Evolutionary conservation across 1,140 invertebrate species (phyloP).

Genomic region (fruit fly (Drosophila melanogaster)): DNA sequence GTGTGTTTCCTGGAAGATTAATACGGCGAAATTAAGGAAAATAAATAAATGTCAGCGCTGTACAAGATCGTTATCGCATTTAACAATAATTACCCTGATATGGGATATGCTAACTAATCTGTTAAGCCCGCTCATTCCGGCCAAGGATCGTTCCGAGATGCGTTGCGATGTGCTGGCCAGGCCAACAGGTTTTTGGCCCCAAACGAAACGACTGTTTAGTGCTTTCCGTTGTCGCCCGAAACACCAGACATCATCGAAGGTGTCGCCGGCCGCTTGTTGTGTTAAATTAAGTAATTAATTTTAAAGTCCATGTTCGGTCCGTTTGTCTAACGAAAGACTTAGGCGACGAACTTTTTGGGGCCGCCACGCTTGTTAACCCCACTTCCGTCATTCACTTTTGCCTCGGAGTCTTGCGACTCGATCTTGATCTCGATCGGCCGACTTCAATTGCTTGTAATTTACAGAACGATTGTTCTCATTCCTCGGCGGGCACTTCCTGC

Average conservation of each 20-base stretch:
- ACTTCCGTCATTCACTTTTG: constrained; percentile 58
- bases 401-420: neutral
- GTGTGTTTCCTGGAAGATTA: constrained; percentile 84
- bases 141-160: constrained; percentile 41
- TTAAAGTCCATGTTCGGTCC: constrained; percentile 76
- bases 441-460: constrained; percentile 76
- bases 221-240: constrained; percentile 69
- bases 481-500: constrained; percentile 57
- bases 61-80: constrained; percentile 85
- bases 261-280: constrained; percentile 72
- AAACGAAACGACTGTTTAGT: constrained; percentile 59
- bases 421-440: constrained; percentile 49
- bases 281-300: constrained; percentile 84
- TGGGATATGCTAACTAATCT: constrained; percentile 85
- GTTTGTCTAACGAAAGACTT: constrained; percentile 79
- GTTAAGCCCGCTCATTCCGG: constrained; percentile 66
- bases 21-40: constrained; percentile 84
- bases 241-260: constrained; percentile 58
- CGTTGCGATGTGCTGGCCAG: constrained; percentile 5
- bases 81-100: constrained; percentile 85
- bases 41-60: constrained; percentile 84
- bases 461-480: constrained; percentile 30
- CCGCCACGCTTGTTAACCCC: constrained; percentile 57
- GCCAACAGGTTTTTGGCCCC: constrained; percentile 59
- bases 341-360: constrained; percentile 62